A percentile compares a stretch with the other conserved stretches of the same genome.
These are phyloP conservation scores for Germaria angustata DNA, from an alignment of 2,888 invertebrate genomes.

Conservation along the genomic window DNA sequence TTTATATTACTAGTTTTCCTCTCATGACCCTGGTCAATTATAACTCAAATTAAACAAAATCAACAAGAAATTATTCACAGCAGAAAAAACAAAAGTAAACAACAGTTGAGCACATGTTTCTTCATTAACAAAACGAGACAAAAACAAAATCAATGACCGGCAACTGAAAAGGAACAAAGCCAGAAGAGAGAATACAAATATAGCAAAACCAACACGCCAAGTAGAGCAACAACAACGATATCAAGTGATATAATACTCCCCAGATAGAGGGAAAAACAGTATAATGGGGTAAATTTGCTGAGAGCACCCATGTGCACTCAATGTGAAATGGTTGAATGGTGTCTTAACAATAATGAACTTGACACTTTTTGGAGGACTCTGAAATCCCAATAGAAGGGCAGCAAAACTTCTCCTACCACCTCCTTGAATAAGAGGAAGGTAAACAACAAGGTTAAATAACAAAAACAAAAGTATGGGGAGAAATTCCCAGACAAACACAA, in stretches of 20 bases:
- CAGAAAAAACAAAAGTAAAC: not conserved
- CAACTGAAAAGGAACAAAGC: constrained; percentile 14
- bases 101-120: constrained; percentile 22
- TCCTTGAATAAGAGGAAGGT: constrained; percentile 2
- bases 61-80: not conserved
- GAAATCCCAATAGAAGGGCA: not conserved
- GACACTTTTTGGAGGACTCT: constrained; percentile 52
- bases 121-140: constrained; percentile 11
- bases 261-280: constrained; percentile 28
- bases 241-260: constrained; percentile 34
- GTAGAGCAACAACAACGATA: constrained; percentile 5
- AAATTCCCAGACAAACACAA: constrained; percentile 35
- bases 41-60: not conserved
- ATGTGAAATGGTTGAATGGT: constrained; percentile 1
- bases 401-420: constrained; percentile 7
- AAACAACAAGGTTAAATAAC: constrained; percentile 53
- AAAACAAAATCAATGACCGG: constrained; percentile 57
- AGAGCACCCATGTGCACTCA: constrained; percentile 28
- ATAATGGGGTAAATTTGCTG: constrained; percentile 23
- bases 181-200: constrained; percentile 4
- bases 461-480: constrained; percentile 33
- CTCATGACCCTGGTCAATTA: not conserved
- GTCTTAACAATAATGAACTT: constrained; percentile 50
- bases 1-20: not conserved
- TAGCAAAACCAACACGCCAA: constrained; percentile 1